These are phyloP conservation scores for Sterna hirundo DNA, from an alignment of 2,113 vertebrate species.

Conservation along the genomic window DNA sequence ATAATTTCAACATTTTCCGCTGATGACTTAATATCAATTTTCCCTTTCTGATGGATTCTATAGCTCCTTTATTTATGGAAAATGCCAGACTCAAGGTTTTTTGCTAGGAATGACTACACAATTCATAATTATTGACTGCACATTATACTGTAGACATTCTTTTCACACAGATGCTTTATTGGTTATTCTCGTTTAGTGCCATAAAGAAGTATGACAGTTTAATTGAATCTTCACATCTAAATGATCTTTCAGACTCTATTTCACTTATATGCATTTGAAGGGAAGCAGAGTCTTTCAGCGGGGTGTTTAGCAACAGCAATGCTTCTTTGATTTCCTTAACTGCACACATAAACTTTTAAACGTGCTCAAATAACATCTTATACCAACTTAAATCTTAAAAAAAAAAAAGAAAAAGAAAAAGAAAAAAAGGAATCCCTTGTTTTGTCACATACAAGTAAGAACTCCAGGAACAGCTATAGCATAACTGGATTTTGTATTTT, in stretches of 20 bases:
- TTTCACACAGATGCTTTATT: neutral
- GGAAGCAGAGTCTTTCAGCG: neutral
- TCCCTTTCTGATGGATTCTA: neutral
- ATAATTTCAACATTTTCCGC: neutral
- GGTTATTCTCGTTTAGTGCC: neutral
- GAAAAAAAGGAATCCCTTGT: neutral
- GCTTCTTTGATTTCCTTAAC: neutral
- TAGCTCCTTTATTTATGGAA: slow-evolving; percentile 22
- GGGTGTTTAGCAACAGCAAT: neutral
- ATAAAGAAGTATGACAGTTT: neutral
- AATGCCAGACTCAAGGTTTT: neutral
- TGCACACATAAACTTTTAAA: neutral
- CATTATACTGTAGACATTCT: neutral
- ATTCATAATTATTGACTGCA: neutral
- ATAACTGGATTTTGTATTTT: slow-evolving; percentile 18
- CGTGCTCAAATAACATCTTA: neutral
- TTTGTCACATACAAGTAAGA: neutral
- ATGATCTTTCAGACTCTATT: slow-evolving; percentile 22
- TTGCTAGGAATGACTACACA: neutral
- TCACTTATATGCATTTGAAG: neutral
- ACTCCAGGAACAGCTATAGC: neutral
- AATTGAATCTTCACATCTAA: slow-evolving; percentile 14
- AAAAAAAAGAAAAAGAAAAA: too few species aligned
- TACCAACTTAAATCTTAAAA: neutral
- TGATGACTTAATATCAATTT: neutral